Percentiles rank a stretch among this genome's conserved stretches.
Conservation (phyloP, 2,797 vertebrate species). For the Chelonia mydas region DNA sequence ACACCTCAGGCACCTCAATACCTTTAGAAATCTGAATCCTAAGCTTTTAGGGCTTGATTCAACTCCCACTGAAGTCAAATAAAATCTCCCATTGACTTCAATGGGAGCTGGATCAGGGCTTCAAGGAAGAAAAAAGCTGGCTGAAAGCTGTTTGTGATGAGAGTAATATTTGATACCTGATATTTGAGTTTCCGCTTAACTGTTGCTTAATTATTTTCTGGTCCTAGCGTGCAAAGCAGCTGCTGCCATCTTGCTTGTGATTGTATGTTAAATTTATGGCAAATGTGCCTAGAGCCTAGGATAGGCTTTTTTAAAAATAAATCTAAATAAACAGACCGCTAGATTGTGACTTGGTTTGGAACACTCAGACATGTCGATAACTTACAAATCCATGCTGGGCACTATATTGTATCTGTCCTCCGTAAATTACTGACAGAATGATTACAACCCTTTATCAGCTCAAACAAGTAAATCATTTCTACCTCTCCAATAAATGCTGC, state of each 20-base stretch:
- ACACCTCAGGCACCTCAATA: background rate
- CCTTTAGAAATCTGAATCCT: background rate
- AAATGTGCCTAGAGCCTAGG: background rate
- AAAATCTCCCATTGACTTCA: background rate
- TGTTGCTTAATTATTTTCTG: background rate
- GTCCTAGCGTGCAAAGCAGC: background rate
- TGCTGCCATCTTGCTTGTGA: background rate
- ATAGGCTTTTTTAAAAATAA: background rate
- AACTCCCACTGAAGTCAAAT: background rate
- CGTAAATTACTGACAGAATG: background rate
- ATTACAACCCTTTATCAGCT: background rate
- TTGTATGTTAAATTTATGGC: background rate
- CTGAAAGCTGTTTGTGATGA: background rate
- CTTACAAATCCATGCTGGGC: background rate
- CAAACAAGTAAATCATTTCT: background rate
- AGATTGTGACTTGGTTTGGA: background rate
- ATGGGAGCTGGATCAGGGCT: background rate
- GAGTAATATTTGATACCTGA: background rate
- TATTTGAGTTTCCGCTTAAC: background rate
- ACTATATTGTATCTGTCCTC: background rate
- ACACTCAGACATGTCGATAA: background rate
- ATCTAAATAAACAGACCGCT: background rate
- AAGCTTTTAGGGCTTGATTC: background rate
- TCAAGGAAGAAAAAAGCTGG: conserved; percentile 3
- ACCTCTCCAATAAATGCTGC: background rate